Evolutionary conservation across 2,888 invertebrate species (phyloP), one percentile per base, ranked within the genome.

Genomic region (Chrysodeixis includens): DNA sequence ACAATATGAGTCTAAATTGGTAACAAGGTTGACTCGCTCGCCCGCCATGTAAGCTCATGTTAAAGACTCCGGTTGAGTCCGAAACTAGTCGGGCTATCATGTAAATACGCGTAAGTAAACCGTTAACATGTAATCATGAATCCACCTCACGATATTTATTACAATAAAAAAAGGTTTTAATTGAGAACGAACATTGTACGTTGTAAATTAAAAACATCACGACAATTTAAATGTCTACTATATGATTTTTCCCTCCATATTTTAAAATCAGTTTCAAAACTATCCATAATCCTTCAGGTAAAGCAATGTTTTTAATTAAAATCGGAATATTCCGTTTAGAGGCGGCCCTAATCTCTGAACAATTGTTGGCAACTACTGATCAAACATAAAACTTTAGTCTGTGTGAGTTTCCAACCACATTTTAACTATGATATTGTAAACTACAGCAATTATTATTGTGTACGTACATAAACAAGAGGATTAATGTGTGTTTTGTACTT

Each of bases 381-480:
- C 84, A 79, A 82, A 84, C 81, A 74, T 44, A 71, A 65, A 84
- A 84, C 81, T 83, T 81, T 35, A 20, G 67, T 53, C 66, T 74
- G 71, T 71, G 32, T 78, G 66, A 75, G 81, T 81, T 77, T 70
- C 70, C 54, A 69, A 76, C 81, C 76, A 69, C 79, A 73, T 76
- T 78, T 78, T 69, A 75, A 81, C 78, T 68, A 72, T 71, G 78
- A 79, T 79, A 76, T 66, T 66, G 73, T 72, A 69, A 77, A 81
- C 73, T 81, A 74, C 66, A 72, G 69, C 76, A 73, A 77, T 76
- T 77, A 74, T 55, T 40, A 74, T 67, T 32, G 20, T 70, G 56
- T 5, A 59, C 3, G 12, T 10, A 1, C 18, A 22, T 35, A 30
- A 4, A 0, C 30, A 8, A 49, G 3, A 30, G 0, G 16, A 56